Percentiles rank a stretch among this genome's conserved stretches.
Conservation (phyloP, 2,113 vertebrate species). For the Pelusios castaneus region DNA sequence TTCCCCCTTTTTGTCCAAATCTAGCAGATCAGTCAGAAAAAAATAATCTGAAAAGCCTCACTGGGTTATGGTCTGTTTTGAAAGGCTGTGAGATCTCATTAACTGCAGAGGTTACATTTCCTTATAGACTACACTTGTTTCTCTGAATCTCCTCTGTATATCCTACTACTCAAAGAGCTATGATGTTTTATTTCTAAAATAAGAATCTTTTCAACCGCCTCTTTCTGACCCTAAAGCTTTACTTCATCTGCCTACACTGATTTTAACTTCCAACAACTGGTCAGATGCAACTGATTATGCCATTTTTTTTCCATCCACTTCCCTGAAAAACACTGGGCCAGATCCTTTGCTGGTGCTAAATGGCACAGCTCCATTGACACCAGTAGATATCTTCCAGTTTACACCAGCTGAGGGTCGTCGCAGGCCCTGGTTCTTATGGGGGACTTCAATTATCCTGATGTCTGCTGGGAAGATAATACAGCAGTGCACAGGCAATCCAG, state of each 20-base stretch:
- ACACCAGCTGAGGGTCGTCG: neutral
- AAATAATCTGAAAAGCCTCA: neutral
- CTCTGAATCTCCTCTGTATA: neutral
- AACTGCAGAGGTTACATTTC: neutral
- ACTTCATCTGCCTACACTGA: neutral
- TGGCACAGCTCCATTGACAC: neutral
- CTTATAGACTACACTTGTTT: neutral
- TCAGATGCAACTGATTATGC: neutral
- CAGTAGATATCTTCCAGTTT: no score
- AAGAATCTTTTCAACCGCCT: neutral
- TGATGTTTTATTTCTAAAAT: neutral
- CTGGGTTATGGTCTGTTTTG: neutral
- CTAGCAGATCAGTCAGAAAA: neutral
- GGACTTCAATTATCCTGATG: no score
- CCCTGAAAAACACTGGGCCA: neutral
- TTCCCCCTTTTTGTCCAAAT: neutral
- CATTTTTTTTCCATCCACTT: neutral
- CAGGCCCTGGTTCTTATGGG: no score
- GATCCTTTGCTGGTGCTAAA: neutral
- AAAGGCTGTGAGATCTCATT: neutral
- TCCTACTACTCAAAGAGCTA: neutral
- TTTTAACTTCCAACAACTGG: constrained; percentile 1
- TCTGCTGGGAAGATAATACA: no score
- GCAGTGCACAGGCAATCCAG: no score
- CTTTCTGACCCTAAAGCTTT: neutral